These are phyloP conservation scores for Amia ocellicauda DNA, from an alignment of 2,113 vertebrate species.

Conservation along the genomic window DNA sequence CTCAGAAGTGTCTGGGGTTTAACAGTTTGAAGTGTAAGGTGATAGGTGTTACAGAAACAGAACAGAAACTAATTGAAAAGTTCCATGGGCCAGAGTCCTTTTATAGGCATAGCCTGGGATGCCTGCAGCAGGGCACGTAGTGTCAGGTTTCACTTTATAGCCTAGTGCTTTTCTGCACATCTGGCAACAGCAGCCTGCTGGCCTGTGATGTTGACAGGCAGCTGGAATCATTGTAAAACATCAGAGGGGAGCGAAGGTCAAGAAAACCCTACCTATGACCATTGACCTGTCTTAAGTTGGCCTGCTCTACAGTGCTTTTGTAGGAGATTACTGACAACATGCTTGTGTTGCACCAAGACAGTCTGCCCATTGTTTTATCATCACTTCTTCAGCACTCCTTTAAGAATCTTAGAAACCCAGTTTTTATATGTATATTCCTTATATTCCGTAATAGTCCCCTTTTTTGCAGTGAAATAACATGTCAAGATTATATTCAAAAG, in stretches of 20 bases:
- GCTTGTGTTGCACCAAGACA: neutral
- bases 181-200: neutral
- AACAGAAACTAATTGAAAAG: slow-evolving; percentile 8
- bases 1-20: neutral
- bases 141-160: neutral
- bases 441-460: too few relatives aligned
- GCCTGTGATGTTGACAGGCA: neutral
- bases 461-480: too few relatives aligned
- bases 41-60: slow-evolving; percentile 2
- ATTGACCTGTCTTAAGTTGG: neutral
- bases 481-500: too few relatives aligned
- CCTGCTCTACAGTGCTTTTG: neutral
- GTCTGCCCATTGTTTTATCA: too few relatives aligned
- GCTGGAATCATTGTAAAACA: neutral
- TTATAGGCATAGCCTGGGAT: neutral
- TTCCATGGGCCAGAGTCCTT: neutral
- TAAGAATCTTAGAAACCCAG: too few relatives aligned
- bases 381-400: too few relatives aligned
- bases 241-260: slow-evolving; percentile 2
- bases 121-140: neutral
- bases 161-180: neutral
- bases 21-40: neutral
- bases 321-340: neutral
- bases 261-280: neutral
- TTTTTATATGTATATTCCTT: too few relatives aligned